Evolutionary conservation across 2,888 invertebrate genomes (phyloP).

Genomic region (Drosophila paucipuncta): DNA sequence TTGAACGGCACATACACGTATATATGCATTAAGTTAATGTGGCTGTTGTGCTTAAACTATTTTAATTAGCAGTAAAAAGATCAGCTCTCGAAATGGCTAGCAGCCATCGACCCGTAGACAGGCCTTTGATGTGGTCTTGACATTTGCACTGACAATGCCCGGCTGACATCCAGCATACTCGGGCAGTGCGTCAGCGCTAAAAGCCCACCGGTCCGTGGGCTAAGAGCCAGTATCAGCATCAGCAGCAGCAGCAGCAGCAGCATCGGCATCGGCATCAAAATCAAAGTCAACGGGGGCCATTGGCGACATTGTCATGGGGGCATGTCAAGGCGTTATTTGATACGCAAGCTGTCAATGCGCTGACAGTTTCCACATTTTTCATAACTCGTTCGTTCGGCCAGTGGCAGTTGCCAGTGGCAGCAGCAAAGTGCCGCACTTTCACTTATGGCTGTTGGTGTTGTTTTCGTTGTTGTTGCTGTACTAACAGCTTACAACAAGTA

Average conservation of each 20-base stretch:
- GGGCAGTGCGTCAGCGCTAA: conserved; percentile 56
- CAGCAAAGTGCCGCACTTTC: conserved; percentile 53
- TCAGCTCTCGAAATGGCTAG: conserved; percentile 49
- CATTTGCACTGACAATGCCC: conserved; percentile 43
- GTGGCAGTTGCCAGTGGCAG: conserved; percentile 51
- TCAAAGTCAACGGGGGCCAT: conserved; percentile 56
- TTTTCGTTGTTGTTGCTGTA: conserved; percentile 17
- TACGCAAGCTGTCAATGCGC: conserved; percentile 52
- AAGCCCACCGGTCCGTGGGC: conserved; percentile 31
- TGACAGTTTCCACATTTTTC: conserved; percentile 74
- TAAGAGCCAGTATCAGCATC: conserved; percentile 23
- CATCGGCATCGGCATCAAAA: conserved; percentile 55
- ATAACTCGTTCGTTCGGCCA: conserved; percentile 16
- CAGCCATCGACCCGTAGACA: conserved; percentile 27
- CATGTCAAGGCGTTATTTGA: conserved; percentile 71
- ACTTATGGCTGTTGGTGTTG: conserved; percentile 3
- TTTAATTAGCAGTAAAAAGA: conserved; percentile 75
- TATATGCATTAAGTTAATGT: conserved; percentile 15
- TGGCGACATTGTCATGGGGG: conserved; percentile 73
- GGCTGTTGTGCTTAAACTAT: conserved; percentile 37
- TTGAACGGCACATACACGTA: conserved; percentile 26
- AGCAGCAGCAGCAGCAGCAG: conserved; percentile 34
- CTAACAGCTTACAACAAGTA: conserved; percentile 68
- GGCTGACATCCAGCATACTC: conserved; percentile 49
- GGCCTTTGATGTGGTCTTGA: conserved; percentile 66